Conservation (phyloP, 37 sponge, comb jelly and placozoan species). For the Chondrilla cf. caribensis region DNA sequence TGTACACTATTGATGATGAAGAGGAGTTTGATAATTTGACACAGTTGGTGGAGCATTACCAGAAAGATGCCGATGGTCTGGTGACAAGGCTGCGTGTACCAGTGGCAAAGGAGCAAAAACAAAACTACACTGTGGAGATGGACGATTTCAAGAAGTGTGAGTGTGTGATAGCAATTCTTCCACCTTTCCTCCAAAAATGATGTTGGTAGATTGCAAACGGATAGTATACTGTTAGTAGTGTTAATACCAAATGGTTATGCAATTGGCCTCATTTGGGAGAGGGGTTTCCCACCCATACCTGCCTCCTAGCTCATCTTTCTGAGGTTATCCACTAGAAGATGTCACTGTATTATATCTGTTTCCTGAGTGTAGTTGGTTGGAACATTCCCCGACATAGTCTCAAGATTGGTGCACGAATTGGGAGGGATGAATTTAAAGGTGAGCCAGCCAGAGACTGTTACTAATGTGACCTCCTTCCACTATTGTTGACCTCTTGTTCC, state of each 20-base stretch:
- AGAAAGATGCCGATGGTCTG: conserved; percentile 90
- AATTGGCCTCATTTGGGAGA: too few species aligned
- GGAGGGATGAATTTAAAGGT: conserved; percentile 98
- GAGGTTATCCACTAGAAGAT: too few species aligned
- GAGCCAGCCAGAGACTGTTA: too few species aligned
- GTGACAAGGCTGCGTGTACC: conserved; percentile 67
- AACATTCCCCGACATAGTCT: conserved; percentile 65
- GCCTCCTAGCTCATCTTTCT: too few species aligned
- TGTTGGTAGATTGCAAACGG: too few species aligned
- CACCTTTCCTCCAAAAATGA: too few species aligned
- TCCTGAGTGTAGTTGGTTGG: conserved; percentile 61
- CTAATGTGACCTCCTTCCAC: too few species aligned
- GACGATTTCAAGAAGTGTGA: conserved; percentile 81
- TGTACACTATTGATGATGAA: conserved; percentile 92
- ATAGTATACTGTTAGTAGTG: too few species aligned
- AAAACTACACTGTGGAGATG: conserved; percentile 52
- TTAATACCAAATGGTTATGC: too few species aligned
- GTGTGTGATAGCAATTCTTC: conserved; percentile 10
- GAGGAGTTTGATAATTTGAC: conserved; percentile 90
- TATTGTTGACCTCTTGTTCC: too few species aligned
- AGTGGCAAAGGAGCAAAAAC: conserved; percentile 34
- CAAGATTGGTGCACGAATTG: conserved; percentile 56
- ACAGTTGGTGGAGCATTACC: conserved; percentile 94
- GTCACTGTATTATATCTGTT: too few species aligned
- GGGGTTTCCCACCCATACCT: too few species aligned